These are phyloP conservation scores for Tretioscincus oriximinensis DNA, from an alignment of 2,113 vertebrate genomes.

Conservation along the genomic window DNA sequence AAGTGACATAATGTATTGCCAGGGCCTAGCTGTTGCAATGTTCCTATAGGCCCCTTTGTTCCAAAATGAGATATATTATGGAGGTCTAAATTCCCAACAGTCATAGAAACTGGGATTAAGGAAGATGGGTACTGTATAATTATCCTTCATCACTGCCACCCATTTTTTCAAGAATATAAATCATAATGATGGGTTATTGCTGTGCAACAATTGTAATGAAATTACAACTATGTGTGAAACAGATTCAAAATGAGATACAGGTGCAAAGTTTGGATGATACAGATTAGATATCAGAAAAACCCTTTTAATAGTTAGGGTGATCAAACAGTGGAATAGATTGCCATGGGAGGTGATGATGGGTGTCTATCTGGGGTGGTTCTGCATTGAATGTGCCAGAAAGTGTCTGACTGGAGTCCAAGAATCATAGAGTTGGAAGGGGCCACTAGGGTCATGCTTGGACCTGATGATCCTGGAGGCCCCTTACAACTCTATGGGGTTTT, in stretches of 20 bases:
- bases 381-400: too few species aligned
- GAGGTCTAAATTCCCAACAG: background rate
- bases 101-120: background rate
- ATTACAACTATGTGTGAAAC: background rate
- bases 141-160: background rate
- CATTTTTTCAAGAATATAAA: conserved; percentile 26
- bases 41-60: background rate
- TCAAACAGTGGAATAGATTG: too few species aligned
- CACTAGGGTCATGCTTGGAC: too few species aligned
- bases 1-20: conserved; percentile 36
- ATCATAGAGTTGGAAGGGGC: too few species aligned
- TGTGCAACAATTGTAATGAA: background rate
- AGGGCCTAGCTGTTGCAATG: conserved; percentile 3
- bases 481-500: too few species aligned
- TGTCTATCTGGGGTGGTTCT: too few species aligned
- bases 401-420: too few species aligned
- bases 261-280: background rate
- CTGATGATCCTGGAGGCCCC: too few species aligned
- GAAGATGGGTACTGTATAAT: background rate
- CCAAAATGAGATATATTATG: conserved; percentile 23
- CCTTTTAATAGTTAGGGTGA: too few species aligned
- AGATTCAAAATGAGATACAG: background rate
- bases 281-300: too few species aligned
- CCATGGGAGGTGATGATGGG: too few species aligned
- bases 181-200: background rate